Evolutionary conservation across 2,888 invertebrate species (phyloP).

Genomic region (Blastobasis lacticolella): DNA sequence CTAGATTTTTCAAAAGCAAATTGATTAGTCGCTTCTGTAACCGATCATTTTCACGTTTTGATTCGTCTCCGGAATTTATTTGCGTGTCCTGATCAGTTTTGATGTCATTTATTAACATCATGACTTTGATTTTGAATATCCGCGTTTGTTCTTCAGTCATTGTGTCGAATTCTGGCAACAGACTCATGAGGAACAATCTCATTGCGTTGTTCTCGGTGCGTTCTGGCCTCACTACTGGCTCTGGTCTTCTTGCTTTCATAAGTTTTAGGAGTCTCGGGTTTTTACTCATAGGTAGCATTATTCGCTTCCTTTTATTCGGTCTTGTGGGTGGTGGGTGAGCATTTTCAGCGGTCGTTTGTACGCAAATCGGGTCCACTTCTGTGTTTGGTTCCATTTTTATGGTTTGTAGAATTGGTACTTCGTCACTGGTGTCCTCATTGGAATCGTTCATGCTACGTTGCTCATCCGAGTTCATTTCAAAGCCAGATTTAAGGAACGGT

Average conservation of each 20-base stretch:
- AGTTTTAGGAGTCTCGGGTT: conserved; percentile 2
- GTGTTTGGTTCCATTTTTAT: neutral
- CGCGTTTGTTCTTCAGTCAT: conserved; percentile 30
- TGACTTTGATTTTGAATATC: conserved; percentile 30
- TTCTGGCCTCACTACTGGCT: neutral
- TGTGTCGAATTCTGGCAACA: conserved; percentile 29
- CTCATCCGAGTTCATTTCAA: conserved; percentile 10
- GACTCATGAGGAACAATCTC: conserved; percentile 27
- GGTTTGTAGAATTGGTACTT: neutral
- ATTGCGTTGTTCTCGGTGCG: conserved; percentile 10
- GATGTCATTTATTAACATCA: conserved; percentile 27
- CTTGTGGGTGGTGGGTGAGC: too few relatives aligned
- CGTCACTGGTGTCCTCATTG: conserved; percentile 3
- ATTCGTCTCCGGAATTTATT: conserved; percentile 1
- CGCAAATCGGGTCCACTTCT: too few relatives aligned
- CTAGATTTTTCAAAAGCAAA: conserved; percentile 24
- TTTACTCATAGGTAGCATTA: too few relatives aligned
- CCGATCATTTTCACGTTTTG: conserved; percentile 13
- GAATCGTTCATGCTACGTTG: neutral
- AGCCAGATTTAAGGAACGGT: conserved; percentile 24
- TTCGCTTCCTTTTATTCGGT: too few relatives aligned
- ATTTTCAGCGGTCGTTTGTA: too few relatives aligned
- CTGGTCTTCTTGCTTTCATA: conserved; percentile 1
- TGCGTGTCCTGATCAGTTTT: conserved; percentile 14
- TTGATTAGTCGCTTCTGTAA: conserved; percentile 28